Base-by-base conservation (phyloP, 2,797 vertebrate genomes). In the Crypturellus tataupa region DNA sequence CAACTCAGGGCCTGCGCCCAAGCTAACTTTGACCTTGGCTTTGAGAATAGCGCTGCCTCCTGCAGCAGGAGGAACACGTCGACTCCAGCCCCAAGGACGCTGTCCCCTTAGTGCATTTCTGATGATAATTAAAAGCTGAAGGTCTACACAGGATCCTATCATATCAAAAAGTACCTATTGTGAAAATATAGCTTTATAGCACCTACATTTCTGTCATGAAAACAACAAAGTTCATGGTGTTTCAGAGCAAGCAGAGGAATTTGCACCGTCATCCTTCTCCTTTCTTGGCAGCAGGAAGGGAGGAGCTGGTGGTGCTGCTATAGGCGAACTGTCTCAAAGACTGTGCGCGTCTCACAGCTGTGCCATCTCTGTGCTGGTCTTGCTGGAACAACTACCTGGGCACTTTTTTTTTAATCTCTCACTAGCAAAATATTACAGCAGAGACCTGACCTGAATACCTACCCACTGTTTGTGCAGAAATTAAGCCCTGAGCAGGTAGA, bases 1-100 rank as follows among this genome's bases (percentile, higher is more conserved):
- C 18, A 39, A 35, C 2, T 44, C 1, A 0, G 33, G 10, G n/a
- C 23, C 4, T 29, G 18, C 18, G 29, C 18, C 40, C 9, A 63
- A 68, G 37, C 11, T 67, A 29, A n/a, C 49, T 58, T 80, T 62
- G 10, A 6, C 15, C 42, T 84, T 56, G 24, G 49, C 17, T 51
- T 21, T 44, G 29, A 67, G 58, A 67, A 56, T 55, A 65, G 10
- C 10, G 49, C 13, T 25, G 20, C 39, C 46, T 76, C 14, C 56
- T 67, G 58, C 53, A 59, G 37, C 21, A 59, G 17, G 25, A 47
- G 23, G 77, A 79, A 29, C 63, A 73, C 71, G 56, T 3, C 6
- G 18, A 33, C 72, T 39, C 39, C 31, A 55, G 23, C 31, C 40
- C 37, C 5, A 8, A 42, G 29, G 72, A 33, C 9, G 63, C 4